Evolutionary conservation across 2,797 vertebrate species (phyloP).

Genomic region (Anas capensis): DNA sequence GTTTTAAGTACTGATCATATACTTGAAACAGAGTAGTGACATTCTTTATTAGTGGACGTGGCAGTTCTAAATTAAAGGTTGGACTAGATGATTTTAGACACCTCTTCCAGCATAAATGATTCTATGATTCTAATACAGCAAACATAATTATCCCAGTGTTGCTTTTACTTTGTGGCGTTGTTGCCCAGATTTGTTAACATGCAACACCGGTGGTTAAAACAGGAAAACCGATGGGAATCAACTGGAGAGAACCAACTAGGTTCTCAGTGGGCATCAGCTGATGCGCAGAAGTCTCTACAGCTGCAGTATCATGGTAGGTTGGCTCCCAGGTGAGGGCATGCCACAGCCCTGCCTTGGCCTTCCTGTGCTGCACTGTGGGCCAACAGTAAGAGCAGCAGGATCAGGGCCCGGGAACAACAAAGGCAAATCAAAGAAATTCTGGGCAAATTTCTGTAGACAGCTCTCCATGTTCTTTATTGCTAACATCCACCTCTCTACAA

Average conservation of each 20-base stretch:
- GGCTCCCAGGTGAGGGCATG: not conserved
- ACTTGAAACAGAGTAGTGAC: not conserved
- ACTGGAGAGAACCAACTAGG: not conserved
- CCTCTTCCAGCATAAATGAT: too few relatives aligned
- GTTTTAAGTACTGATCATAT: not conserved
- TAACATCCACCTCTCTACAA: rapidly evolving
- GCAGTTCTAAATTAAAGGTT: too few relatives aligned
- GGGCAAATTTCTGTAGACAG: not conserved
- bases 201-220: not conserved
- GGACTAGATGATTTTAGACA: too few relatives aligned
- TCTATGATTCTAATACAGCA: not conserved
- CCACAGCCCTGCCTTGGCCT: not conserved
- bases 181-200: not conserved
- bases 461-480: rapidly evolving
- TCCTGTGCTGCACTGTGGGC: too few relatives aligned
- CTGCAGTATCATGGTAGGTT: not conserved
- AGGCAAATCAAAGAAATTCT: not conserved
- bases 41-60: too few relatives aligned
- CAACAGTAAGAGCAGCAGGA: not conserved
- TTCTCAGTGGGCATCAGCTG: not conserved
- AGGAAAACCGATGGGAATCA: not conserved
- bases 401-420: not conserved
- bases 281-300: not conserved
- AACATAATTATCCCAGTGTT: not conserved
- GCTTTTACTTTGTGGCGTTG: not conserved